These are phyloP conservation scores for Neolamprologus hecqui DNA, from an alignment of 2,113 vertebrate genomes.

Conservation along the genomic window DNA sequence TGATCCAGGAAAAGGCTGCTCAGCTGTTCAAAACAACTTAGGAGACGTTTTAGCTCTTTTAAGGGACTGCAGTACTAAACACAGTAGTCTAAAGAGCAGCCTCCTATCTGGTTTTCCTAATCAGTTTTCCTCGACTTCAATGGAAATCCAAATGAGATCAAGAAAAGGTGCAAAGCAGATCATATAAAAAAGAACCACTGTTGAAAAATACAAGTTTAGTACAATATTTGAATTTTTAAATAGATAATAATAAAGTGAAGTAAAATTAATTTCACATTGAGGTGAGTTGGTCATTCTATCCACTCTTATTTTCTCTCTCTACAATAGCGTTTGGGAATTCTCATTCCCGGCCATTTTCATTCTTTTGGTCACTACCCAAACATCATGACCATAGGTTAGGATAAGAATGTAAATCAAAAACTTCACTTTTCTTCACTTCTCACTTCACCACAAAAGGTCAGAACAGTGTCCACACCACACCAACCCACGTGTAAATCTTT, in stretches of 20 bases:
- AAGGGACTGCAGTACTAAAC: slow-evolving; percentile 1
- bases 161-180: not conserved
- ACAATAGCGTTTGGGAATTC: not conserved
- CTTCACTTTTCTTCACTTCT: not conserved
- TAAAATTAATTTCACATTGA: not conserved
- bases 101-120: not conserved
- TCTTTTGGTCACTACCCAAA: not conserved
- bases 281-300: not conserved
- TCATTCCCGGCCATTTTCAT: not conserved
- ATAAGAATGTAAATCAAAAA: not conserved
- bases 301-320: not conserved
- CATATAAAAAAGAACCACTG: not conserved
- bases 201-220: not conserved
- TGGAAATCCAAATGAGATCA: not conserved
- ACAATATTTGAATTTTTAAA: not conserved
- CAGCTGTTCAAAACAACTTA: slow-evolving; percentile 13
- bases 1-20: slow-evolving; percentile 58
- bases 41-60: not conserved
- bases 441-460: not conserved
- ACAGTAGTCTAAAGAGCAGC: not conserved
- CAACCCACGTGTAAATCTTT: not conserved
- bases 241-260: not conserved
- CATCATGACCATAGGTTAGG: not conserved
- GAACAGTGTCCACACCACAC: not conserved
- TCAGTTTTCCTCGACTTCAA: not conserved